A percentile compares a stretch with the other conserved stretches of the same genome.
Evolutionary conservation across 2,113 vertebrate genomes (phyloP).

Genomic region (Neotoma lepida): DNA sequence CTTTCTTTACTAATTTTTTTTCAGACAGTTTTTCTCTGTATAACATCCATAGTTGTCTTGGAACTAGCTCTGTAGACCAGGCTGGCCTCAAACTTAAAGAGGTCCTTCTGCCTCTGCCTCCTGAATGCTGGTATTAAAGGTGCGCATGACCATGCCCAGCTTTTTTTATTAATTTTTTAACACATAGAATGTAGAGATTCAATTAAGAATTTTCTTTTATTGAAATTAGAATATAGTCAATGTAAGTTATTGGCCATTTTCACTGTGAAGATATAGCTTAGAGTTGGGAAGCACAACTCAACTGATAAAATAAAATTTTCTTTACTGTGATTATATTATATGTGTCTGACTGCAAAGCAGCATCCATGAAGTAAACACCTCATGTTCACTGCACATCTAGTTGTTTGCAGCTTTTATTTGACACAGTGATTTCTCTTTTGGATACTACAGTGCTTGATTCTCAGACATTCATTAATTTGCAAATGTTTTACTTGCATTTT

Average conservation of each 20-base stretch:
- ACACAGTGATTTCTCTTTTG: background rate
- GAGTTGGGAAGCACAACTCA: constrained; percentile 55
- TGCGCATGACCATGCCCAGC: background rate
- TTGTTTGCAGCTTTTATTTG: background rate
- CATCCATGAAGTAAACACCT: background rate
- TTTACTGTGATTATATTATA: background rate
- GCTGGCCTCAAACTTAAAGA: background rate
- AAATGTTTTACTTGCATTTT: background rate
- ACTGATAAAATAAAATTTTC: constrained; percentile 54
- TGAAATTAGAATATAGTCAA: constrained; percentile 41
- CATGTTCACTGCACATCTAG: background rate
- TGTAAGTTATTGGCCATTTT: constrained; percentile 58
- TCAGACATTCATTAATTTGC: background rate
- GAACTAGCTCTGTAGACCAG: background rate
- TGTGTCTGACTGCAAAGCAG: background rate
- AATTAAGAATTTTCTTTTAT: constrained; percentile 43
- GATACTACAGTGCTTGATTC: background rate
- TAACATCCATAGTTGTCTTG: background rate
- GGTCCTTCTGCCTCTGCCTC: background rate
- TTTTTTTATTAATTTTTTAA: background rate
- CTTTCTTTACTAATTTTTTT: background rate
- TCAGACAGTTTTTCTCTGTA: background rate
- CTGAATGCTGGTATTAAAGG: background rate
- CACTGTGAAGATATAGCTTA: constrained; percentile 40
- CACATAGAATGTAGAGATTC: background rate